Evolutionary conservation across 2,797 vertebrate species (phyloP).

Genomic region (Heterohyrax brucei): DNA sequence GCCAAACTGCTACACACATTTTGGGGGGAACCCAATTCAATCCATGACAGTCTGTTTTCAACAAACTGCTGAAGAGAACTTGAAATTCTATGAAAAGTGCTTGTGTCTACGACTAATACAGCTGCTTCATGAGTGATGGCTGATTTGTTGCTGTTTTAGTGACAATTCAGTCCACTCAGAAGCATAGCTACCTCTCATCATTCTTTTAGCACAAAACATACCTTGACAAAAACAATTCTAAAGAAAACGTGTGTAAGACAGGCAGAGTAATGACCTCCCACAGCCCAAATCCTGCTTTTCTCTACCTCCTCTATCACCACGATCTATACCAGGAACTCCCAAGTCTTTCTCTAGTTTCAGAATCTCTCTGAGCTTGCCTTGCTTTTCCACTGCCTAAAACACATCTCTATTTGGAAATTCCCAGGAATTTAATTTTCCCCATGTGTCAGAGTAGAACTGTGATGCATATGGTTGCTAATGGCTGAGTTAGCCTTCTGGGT

Average conservation of each 20-base stretch:
- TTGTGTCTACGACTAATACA: background rate
- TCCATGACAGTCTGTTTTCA: background rate
- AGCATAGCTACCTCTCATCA: conserved; percentile 34
- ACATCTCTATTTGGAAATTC: background rate
- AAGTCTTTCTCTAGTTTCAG: background rate
- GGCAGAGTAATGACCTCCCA: background rate
- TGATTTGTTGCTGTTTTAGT: background rate
- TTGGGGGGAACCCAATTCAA: no score
- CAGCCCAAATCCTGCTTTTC: background rate
- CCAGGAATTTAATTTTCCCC: background rate
- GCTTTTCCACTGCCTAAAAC: background rate
- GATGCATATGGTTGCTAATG: background rate
- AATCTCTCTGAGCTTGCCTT: background rate
- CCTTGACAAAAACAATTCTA: background rate
- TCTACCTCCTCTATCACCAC: background rate
- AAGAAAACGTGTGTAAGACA: background rate
- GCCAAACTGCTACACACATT: no score
- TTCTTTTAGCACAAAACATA: background rate
- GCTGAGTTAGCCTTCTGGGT: background rate
- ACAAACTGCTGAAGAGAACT: conserved; percentile 26
- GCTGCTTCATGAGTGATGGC: conserved; percentile 12
- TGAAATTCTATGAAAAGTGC: background rate
- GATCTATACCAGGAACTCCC: background rate
- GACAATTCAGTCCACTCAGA: conserved; percentile 53
- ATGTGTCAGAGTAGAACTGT: background rate